Percentiles rank a stretch among this genome's conserved stretches.
These are phyloP conservation scores for Harpagoxenus sublaevis DNA, from an alignment of 2,888 invertebrate genomes.

Conservation along the genomic window DNA sequence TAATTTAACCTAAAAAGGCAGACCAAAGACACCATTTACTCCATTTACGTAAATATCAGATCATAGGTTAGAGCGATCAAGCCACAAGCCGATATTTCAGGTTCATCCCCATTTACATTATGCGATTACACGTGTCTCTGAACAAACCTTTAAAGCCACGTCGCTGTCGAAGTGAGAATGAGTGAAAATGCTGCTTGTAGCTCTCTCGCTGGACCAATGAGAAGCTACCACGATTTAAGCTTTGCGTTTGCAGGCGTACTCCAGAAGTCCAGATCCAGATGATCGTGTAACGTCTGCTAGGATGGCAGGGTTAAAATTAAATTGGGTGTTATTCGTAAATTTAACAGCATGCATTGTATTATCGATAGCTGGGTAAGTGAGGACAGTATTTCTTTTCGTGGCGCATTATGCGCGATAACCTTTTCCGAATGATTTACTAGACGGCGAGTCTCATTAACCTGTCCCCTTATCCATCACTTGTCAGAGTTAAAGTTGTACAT, in stretches of 20 bases:
- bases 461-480: neutral
- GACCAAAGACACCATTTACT: too few species aligned
- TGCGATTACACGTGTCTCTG: too few species aligned
- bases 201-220: conserved; percentile 77
- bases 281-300: conserved; percentile 83
- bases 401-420: neutral
- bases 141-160: too few species aligned
- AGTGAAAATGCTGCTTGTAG: too few species aligned
- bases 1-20: conserved; percentile 14
- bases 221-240: conserved; percentile 81
- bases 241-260: conserved; percentile 37
- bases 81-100: too few species aligned
- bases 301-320: conserved; percentile 81
- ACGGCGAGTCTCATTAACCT: conserved; percentile 36
- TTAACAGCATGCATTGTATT: conserved; percentile 67
- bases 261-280: conserved; percentile 20
- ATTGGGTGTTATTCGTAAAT: conserved; percentile 39
- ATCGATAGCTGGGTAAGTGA: conserved; percentile 82
- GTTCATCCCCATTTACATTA: too few species aligned
- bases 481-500: conserved; percentile 23
- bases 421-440: neutral
- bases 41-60: too few species aligned
- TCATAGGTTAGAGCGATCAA: too few species aligned
- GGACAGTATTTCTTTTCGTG: conserved; percentile 10
- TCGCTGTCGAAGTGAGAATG: too few species aligned